phyloP scores from a whole-genome alignment of 2,113 vertebrate genomes.

The Gobio gobio region DNA sequence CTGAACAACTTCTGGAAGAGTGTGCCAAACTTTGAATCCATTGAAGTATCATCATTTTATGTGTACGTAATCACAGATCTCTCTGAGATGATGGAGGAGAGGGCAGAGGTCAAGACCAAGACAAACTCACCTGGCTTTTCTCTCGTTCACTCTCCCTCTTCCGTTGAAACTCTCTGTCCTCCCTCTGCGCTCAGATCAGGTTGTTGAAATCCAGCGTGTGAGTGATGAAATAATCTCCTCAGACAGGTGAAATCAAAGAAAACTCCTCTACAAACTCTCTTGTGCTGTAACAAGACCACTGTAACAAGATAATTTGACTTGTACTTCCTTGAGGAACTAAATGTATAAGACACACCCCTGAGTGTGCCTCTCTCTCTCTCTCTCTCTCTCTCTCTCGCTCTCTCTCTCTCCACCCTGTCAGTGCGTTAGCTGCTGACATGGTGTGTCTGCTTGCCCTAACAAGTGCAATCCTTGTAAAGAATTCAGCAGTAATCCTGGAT shows the following conservation, averaged over 20 bases:
- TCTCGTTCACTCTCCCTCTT: constrained; percentile 67
- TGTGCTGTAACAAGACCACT: constrained; percentile 55
- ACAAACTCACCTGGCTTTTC: constrained; percentile 69
- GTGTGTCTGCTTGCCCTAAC: constrained; percentile 76
- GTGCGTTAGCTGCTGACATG: constrained; percentile 67
- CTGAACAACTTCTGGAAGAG: constrained; percentile 3
- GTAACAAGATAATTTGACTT: constrained; percentile 76
- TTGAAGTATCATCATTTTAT: neutral
- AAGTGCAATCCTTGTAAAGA: constrained; percentile 78
- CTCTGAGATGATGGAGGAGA: constrained; percentile 24
- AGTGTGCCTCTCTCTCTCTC: constrained; percentile 57
- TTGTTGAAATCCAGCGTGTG: constrained; percentile 62
- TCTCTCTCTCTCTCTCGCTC: constrained; percentile 56
- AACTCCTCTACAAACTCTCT: constrained; percentile 58
- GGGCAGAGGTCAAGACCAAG: constrained; percentile 50
- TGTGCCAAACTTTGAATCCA: neutral
- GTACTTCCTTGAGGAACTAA: constrained; percentile 84
- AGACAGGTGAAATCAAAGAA: constrained; percentile 44
- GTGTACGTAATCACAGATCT: neutral
- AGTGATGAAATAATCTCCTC: constrained; percentile 59
- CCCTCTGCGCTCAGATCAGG: constrained; percentile 55
- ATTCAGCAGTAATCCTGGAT: constrained; percentile 76
- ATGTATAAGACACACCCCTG: constrained; percentile 80
- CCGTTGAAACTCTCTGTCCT: constrained; percentile 57
- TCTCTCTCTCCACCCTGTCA: constrained; percentile 50